Evolutionary conservation across 2,113 vertebrate genomes (phyloP), one percentile per base, ranked within the genome.

Genomic region (Esox niger): DNA sequence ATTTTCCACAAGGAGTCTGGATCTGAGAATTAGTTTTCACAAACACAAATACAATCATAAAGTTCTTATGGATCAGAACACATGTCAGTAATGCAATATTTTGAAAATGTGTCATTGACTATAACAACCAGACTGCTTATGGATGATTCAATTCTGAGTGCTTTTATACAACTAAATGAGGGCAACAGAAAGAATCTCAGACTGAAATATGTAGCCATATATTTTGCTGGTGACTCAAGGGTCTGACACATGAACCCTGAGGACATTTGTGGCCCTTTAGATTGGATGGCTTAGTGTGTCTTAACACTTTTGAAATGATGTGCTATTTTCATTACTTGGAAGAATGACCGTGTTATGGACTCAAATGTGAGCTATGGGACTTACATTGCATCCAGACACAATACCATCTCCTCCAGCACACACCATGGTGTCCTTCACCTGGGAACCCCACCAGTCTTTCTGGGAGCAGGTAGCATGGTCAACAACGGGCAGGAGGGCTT

Each of bases 361-460:
- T 4, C n/a, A 52, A 52, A 43, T 8, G 55, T 13, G 21, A 8
- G n/a, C 32, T 35, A 8, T 33, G 9, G 30, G 59, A 90, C 94
- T 95, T 84, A 96, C 95, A 0, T 91, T 94, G 87, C 95, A 97
- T 0, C 92, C 88, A 0, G 94, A 87, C 78, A 86, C 80, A 0
- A 93, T 23, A 0, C 94, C 95, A 0, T 96, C 94, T 0, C 95
- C 95, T 0, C 95, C 94, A 0, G 94, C 94, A 0, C 95, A 95
- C 67, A 95, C 84, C 94, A 95, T 95, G 26, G 74, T 91, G 0
- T 79, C 0, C 6, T 0, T 83, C 69, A 95, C 94, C 0, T 6
- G 35, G 68, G 0, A 2, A 6, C 94, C 88, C 95, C 94, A 96
- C 93, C 93, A 96, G 84, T 90, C 78, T 0, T 0, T 0, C 72